Conservation (phyloP, 2,797 vertebrate genomes). For the Brachyalestes nurse region DNA sequence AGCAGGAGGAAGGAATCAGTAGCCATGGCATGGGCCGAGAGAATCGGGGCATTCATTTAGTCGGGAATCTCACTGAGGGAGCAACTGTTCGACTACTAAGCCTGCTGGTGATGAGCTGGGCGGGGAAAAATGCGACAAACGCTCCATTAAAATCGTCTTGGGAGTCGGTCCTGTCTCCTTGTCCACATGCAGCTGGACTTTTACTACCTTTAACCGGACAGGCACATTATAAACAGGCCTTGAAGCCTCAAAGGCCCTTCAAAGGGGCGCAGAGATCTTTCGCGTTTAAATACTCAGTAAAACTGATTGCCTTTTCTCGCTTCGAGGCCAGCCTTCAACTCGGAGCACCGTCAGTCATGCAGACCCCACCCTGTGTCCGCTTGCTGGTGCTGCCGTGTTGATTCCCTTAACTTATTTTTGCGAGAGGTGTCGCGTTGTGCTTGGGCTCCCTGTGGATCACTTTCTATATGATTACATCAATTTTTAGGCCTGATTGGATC, state of each 20-base stretch:
- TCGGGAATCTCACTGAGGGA: conserved; percentile 71
- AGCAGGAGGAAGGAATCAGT: conserved; percentile 65
- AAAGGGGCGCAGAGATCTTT: not conserved
- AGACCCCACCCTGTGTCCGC: not conserved
- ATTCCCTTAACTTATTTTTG: conserved; percentile 2
- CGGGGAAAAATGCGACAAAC: conserved; percentile 12
- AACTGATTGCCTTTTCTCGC: too few species aligned
- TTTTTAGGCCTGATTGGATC: conserved; percentile 52
- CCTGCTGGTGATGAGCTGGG: not conserved
- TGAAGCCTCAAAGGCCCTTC: not conserved
- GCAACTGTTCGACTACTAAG: conserved; percentile 47
- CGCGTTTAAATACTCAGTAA: too few species aligned
- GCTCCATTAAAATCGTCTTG: conserved; percentile 30
- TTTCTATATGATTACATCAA: conserved; percentile 51
- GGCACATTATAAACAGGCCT: not conserved
- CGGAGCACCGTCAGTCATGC: not conserved
- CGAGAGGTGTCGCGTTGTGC: conserved; percentile 19
- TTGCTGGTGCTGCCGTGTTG: not conserved
- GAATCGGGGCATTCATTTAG: conserved; percentile 60
- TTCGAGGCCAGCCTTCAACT: not conserved
- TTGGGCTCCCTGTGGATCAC: not conserved
- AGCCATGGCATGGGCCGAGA: conserved; percentile 52
- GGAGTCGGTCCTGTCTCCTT: not conserved
- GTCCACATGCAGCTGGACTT: not conserved
- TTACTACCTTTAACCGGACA: not conserved